Base-by-base conservation (phyloP, 2,113 vertebrate species). In the Hippocampus barbouri region DNA sequence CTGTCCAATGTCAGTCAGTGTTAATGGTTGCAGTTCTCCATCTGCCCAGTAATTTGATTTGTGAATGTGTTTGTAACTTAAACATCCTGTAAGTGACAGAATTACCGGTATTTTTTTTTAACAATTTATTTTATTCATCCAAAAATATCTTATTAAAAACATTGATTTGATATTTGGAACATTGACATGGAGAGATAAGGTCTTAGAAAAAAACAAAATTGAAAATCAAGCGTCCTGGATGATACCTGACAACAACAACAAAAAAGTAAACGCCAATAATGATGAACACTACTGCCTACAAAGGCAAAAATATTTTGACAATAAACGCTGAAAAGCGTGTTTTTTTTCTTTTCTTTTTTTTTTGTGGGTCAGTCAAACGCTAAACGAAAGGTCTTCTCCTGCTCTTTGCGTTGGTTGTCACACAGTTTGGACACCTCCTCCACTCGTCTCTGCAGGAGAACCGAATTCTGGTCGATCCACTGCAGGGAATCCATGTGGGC, bases 401-500 rank as follows among this genome's bases (percentile, higher is more conserved):
- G 96, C 79, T 99, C 97, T 79, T 96, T 99, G 72, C 94, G 94
- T 2, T 96, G 95, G 25, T 89, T 94, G 83, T 99, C 96, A 0
- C 95, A 98, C 61, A 95, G 83, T 47, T 94, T 95, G 45, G 94
- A 95, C 74, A 96, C 96, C 71, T 99, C 97, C 73, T 99, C 96
- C 53, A 98, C 97, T 73, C 95, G 93, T 47, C 96, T 93, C 91
- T 98, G 96, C 71, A 99, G 89, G 47, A 97, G 87, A 90, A 95
- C 94, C 9, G 97, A 96, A 79, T 97, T 98, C 87, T 99, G 97
- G 69, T 98, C 97, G 0, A 99, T 92, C 97, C 97, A 98, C 87
- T 99, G 97, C 73, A 99, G 87, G 0, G 97, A 99, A 86, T 97
- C 97, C 97, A 98, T 97, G 89, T 99, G 97, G 0, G 97, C 97